These are phyloP conservation scores for Sinocyclocheilus rhinocerous DNA, from an alignment of 2,113 vertebrate genomes.

Conservation along the genomic window DNA sequence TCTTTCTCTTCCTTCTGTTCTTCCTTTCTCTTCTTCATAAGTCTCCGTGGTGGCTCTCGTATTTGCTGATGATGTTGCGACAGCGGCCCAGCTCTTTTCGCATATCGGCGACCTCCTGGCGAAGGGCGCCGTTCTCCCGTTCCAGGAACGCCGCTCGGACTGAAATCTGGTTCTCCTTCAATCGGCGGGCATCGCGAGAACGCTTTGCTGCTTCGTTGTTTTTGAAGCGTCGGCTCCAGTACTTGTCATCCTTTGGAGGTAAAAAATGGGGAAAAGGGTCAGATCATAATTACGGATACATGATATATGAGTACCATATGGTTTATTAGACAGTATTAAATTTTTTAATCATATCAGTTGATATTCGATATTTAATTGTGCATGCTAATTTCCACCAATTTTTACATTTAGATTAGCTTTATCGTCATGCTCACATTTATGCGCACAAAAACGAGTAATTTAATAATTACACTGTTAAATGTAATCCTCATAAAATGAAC, in stretches of 20 bases:
- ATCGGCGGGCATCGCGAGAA: conserved; percentile 90
- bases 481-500: too few species aligned
- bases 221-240: conserved; percentile 96
- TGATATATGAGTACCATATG: not conserved
- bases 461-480: too few species aligned
- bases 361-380: too few species aligned
- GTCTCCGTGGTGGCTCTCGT: conserved; percentile 90
- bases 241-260: conserved; percentile 91
- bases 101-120: conserved; percentile 95
- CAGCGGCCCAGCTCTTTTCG: conserved; percentile 96
- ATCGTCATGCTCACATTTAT: too few species aligned
- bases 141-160: conserved; percentile 97
- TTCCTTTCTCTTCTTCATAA: conserved; percentile 74
- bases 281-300: not conserved
- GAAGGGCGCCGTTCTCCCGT: conserved; percentile 92
- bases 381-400: too few species aligned
- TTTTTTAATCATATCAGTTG: not conserved
- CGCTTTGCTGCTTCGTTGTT: conserved; percentile 99
- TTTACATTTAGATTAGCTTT: too few species aligned
- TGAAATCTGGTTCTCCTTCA: conserved; percentile 99
- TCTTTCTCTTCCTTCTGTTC: conserved; percentile 25
- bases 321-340: not conserved
- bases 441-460: too few species aligned
- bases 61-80: conserved; percentile 96
- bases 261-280: not conserved